Evolutionary conservation across 1,140 invertebrate genomes (phyloP), one percentile per base, ranked within the genome.

Genomic region (Plectrocnemia conspersa): DNA sequence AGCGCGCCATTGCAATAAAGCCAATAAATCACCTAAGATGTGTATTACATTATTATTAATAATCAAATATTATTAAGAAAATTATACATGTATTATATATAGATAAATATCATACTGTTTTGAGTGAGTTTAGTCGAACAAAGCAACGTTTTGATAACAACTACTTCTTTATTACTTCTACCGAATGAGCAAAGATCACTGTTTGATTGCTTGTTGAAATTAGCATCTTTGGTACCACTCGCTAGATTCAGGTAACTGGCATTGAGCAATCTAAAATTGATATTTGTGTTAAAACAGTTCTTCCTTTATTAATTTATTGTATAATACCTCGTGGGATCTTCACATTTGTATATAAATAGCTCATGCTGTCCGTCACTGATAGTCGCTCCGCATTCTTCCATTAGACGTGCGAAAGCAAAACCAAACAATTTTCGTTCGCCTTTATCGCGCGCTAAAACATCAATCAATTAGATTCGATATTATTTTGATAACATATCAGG

Each of bases 51-150:
- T 38, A 15, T 18, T 15, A 2, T 18, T 53, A 52, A 36, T 7
- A 47, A 41, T 46, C 9, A 13, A 59, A 9, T 45, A 24, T 42
- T 44, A 29, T 9, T 53, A 49, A 52, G 15, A 45, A 38, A 54
- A 54, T 41, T 9, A 35, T 46, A 52, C 22, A 18, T 29, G 29
- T 22, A 27, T 24, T 33, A 53, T 36, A 52, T 45, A 22, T 21
- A 57, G 21, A 18, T 11, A 35, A 29, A 35, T 29, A 10, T 32
- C 69, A 70, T 71, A 89, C 88, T 82, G 66, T 97, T 97, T 68
- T 97, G 93, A 0, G 93, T 97, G 1, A 97, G 74, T 72, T 97
- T 97, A 11, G 93, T 97, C 23, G 93, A 97, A 68, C 92, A 95
- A 0, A 97, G 76, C 7, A 91, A 66, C 0, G 93, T 94, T 53